phyloP scores from a whole-genome alignment of 1,140 invertebrate species.

The Cardiocondyla obscurior region DNA sequence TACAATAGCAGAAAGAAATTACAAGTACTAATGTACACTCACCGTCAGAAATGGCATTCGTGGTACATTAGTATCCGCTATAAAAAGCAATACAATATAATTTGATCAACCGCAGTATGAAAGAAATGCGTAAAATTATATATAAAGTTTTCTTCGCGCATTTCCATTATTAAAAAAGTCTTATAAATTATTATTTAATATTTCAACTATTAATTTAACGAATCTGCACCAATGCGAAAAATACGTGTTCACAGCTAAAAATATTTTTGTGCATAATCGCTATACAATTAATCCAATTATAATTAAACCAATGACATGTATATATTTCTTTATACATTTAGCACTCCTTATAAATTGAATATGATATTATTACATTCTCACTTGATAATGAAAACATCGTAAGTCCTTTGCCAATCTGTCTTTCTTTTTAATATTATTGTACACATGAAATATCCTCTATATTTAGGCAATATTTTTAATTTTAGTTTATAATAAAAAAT shows the following conservation, averaged over 20 bases:
- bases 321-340: conserved; percentile 38
- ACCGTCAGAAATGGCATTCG: too few relatives aligned
- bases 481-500: not conserved
- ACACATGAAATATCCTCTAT: not conserved
- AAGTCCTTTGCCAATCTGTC: not conserved
- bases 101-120: not conserved
- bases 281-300: conserved; percentile 61
- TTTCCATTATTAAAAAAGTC: conserved; percentile 6
- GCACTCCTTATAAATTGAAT: conserved; percentile 41
- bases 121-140: not conserved
- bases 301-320: conserved; percentile 61
- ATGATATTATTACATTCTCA: not conserved
- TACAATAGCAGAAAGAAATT: conserved; percentile 24
- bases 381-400: not conserved
- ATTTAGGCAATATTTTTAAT: conserved; percentile 33
- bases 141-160: not conserved
- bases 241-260: conserved; percentile 28
- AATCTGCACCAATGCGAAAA: conserved; percentile 21
- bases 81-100: not conserved
- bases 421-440: not conserved
- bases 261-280: conserved; percentile 34
- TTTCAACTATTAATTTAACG: not conserved
- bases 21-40: conserved; percentile 29
- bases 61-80: conserved; percentile 1
- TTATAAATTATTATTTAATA: conserved; percentile 14